Conservation (phyloP, 2,113 vertebrate species). For the Microtus oregoni region DNA sequence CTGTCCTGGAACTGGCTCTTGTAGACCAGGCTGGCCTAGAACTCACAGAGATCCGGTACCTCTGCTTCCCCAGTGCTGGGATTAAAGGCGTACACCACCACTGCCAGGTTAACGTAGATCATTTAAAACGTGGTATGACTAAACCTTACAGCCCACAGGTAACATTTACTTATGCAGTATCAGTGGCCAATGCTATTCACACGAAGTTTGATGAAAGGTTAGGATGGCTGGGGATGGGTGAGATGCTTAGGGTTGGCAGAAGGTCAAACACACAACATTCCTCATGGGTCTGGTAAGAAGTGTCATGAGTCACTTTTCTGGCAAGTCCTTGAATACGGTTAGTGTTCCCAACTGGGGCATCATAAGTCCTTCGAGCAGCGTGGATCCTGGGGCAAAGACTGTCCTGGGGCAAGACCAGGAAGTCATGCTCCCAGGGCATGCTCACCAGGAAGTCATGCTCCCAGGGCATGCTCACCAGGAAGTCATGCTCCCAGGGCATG, state of each 20-base stretch:
- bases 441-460: neutral
- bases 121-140: neutral
- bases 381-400: neutral
- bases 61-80: too few relatives aligned
- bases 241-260: neutral
- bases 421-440: neutral
- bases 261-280: neutral
- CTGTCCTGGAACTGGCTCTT: too few relatives aligned
- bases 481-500: too few relatives aligned
- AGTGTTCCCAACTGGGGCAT: neutral
- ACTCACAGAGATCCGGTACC: too few relatives aligned
- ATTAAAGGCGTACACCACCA: too few relatives aligned
- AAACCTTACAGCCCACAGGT: neutral
- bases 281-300: neutral
- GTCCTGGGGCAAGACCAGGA: neutral
- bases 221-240: neutral
- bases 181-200: neutral
- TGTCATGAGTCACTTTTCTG: neutral
- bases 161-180: neutral
- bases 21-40: too few relatives aligned
- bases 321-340: neutral
- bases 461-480: neutral
- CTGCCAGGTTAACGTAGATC: too few relatives aligned
- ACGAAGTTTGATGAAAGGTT: neutral
- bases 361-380: neutral